Evolutionary conservation across 2,888 invertebrate species (phyloP), one percentile per base, ranked within the genome.

Genomic region (Andrena minutula): DNA sequence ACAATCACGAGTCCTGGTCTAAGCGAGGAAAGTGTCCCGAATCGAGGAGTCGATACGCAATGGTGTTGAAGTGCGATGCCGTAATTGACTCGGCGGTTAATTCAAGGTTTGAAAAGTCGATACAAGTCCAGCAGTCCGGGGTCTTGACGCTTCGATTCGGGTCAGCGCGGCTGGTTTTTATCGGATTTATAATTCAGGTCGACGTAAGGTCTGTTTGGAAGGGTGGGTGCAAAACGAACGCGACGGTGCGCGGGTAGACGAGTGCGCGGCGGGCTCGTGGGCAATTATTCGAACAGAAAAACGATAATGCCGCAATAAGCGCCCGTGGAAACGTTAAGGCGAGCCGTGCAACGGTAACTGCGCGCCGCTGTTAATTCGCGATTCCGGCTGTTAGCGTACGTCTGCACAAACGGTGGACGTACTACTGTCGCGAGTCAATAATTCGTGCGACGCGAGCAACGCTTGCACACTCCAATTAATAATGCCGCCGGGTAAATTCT

Each of bases 321-420:
- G 53, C 26, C 63, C 49, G 20, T 8, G 47, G 20, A 20, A 12
- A 80, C 66, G 41, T 72, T 56, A 66, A 61, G 79, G 41, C 41
- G 16, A n/a, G 26, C 23, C 26, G 53, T 32, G 61, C 8, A 30
- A 30, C 49, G 79, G 12, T 63, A 32, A 61, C 56, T 49, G 28
- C 16, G 35, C 61, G 20, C 51, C 23, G 60, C 47, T 53, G 74
- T 85, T 82, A 79, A 79, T 75, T 87, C 82, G 71, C 71, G 47
- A 66, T 47, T 61, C 51, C 56, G 60, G 32, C 63, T 32, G 66
- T 41, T 63, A 32, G 65, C 73, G 32, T 35, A 58, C 56, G 41
- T 70, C 26, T 77, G 58, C 60, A 60, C 60, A 70, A 85, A 78
- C 63, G 72, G 69, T 56, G 53, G 20, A 51, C 64, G 69, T 53